These are phyloP conservation scores for Cartodere bifasciata DNA, from an alignment of 2,888 invertebrate genomes.

Conservation along the genomic window DNA sequence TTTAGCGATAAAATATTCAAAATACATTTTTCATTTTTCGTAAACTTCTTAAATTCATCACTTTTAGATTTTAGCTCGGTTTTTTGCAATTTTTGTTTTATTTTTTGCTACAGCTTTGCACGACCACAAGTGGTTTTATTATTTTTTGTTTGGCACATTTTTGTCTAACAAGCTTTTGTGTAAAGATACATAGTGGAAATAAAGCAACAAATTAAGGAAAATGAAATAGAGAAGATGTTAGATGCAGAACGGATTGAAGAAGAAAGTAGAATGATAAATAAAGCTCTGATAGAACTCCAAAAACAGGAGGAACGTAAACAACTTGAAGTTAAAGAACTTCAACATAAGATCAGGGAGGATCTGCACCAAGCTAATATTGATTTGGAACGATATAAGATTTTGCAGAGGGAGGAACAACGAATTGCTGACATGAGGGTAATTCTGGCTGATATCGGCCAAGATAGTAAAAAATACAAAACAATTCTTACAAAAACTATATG, in stretches of 20 bases:
- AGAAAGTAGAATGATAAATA: conserved; percentile 50
- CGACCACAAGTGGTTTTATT: too few species aligned
- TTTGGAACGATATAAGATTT: conserved; percentile 44
- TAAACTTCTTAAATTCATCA: too few species aligned
- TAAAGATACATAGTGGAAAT: conserved; percentile 26
- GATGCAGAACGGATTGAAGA: conserved; percentile 56
- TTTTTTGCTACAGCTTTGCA: too few species aligned
- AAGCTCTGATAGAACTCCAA: conserved; percentile 49
- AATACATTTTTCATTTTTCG: too few species aligned
- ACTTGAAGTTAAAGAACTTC: conserved; percentile 40
- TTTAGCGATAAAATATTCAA: too few species aligned
- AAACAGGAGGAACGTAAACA: conserved; percentile 49
- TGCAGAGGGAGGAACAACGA: conserved; percentile 52
- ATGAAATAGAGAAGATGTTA: conserved; percentile 39
- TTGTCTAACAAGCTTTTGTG: conserved; percentile 5
- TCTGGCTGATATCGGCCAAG: too few species aligned
- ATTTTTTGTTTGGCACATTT: conserved; percentile 1
- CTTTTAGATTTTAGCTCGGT: too few species aligned
- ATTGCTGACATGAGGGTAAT: conserved; percentile 47
- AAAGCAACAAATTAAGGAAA: conserved; percentile 39
- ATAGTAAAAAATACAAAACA: too few species aligned
- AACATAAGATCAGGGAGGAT: conserved; percentile 43
- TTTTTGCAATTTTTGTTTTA: too few species aligned
- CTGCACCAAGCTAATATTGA: conserved; percentile 50
- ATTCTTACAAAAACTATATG: conserved; percentile 1